These are phyloP conservation scores for Pseudoatta argentina DNA, from an alignment of 1,140 invertebrate genomes.

Conservation along the genomic window DNA sequence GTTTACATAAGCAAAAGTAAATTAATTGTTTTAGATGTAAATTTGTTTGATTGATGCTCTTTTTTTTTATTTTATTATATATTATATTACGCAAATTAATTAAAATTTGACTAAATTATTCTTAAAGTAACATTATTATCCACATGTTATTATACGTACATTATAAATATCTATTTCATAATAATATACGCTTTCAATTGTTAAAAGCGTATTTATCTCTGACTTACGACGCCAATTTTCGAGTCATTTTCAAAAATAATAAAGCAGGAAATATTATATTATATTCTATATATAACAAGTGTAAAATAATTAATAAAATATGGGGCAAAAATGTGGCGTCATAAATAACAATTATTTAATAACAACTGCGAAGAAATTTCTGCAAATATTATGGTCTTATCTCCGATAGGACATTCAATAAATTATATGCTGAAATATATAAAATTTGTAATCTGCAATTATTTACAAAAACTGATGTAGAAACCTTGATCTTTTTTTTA, in stretches of 20 bases:
- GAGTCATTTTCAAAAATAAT: neutral
- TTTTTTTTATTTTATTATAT: constrained; percentile 26
- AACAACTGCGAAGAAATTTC: neutral
- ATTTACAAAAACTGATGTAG: no score
- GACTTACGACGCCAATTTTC: constrained; percentile 21
- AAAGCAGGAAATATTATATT: neutral
- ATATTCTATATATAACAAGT: neutral
- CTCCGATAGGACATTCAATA: no score
- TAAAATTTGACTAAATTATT: constrained; percentile 30
- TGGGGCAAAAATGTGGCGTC: constrained; percentile 24
- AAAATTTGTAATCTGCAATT: no score
- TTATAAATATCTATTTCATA: constrained; percentile 19
- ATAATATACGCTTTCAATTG: neutral
- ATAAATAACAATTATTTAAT: constrained; percentile 27
- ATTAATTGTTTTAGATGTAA: constrained; percentile 4
- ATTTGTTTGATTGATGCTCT: constrained; percentile 35
- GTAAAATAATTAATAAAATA: constrained; percentile 4
- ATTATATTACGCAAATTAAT: neutral
- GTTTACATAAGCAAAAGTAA: neutral
- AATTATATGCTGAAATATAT: no score
- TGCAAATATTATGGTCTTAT: neutral
- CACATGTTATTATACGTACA: neutral
- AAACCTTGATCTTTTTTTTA: no score
- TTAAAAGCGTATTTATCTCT: neutral
- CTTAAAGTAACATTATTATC: neutral